Evolutionary conservation across 2,113 vertebrate species (phyloP), one percentile per base, ranked within the genome.

Genomic region (Isurus oxyrinchus): DNA sequence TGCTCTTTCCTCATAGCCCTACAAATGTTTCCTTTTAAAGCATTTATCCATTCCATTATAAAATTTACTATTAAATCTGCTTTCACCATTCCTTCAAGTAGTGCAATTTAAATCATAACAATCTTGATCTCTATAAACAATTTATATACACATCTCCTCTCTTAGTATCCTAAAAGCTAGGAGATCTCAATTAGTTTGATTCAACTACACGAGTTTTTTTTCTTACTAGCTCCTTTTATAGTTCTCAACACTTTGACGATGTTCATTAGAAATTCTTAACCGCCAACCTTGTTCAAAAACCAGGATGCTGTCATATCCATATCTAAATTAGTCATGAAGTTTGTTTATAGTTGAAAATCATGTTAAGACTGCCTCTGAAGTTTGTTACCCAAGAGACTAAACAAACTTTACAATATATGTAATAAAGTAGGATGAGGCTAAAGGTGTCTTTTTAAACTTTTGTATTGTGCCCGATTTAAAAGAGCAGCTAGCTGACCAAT

Each of bases 261-360:
- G 11, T 57, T 57, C 53, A 11, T 59, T 35, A 55, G 23, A 27
- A 88, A 88, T 53, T 88, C 8, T 49, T 88, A 88, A 55, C 53
- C 35, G 11, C 31, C 11, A 31, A 27, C 53, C 27, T 91, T 11
- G 27, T 13, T 31, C 53, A 91, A 35, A 91, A 91, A 87, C 2
- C 10, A 88, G 10, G 55, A 91, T 13, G 49, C 44, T 53, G 53
- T 55, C 55, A 91, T 59, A 35, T 59, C 11, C 88, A 91, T 59
- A 31, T 59, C 25, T 84, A 44, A 84, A 84, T 19, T 84, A 21
- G 16, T 11, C 13, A 63, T 40, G 13, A 93, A 61, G 57, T 35
- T 40, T 63, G 59, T 93, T 40, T n/a, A 61, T 93, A 93, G n/a
- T 93, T 93, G 57, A 63, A 93, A n/a, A 40, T 63, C 61, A 94